phyloP scores from a whole-genome alignment of 2,113 vertebrate genomes.

The Archilochus colubris region DNA sequence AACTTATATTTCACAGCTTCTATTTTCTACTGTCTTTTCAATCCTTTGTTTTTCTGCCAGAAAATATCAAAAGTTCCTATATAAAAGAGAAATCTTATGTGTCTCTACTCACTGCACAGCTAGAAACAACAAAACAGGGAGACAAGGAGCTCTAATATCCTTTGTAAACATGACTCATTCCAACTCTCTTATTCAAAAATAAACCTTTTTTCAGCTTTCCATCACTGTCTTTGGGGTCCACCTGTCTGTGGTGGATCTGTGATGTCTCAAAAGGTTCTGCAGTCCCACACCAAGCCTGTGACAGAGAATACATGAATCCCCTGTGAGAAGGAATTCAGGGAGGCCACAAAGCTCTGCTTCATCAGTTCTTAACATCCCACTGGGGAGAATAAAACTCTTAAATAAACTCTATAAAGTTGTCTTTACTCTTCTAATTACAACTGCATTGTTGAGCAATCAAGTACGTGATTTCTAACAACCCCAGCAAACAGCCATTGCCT shows the following conservation, averaged over 20 bases:
- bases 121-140: neutral
- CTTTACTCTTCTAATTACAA: conserved; percentile 53
- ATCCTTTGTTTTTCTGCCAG: neutral
- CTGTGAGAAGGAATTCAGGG: conserved; percentile 9
- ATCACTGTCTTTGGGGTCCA: neutral
- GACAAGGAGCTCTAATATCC: neutral
- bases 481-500: neutral
- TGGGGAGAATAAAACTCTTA: conserved; percentile 27
- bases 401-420: conserved; percentile 41
- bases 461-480: neutral
- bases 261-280: neutral
- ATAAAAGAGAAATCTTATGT: neutral
- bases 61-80: neutral
- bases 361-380: neutral
- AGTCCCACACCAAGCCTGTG: neutral
- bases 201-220: neutral
- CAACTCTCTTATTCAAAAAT: neutral
- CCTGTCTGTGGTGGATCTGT: neutral
- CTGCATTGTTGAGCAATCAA: conserved; percentile 55
- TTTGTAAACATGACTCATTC: neutral
- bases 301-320: neutral
- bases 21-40: neutral
- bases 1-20: neutral
- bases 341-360: conserved; percentile 1
- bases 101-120: neutral